phyloP scores from a whole-genome alignment of 2,113 vertebrate species.

The Megaceryle torquata region DNA sequence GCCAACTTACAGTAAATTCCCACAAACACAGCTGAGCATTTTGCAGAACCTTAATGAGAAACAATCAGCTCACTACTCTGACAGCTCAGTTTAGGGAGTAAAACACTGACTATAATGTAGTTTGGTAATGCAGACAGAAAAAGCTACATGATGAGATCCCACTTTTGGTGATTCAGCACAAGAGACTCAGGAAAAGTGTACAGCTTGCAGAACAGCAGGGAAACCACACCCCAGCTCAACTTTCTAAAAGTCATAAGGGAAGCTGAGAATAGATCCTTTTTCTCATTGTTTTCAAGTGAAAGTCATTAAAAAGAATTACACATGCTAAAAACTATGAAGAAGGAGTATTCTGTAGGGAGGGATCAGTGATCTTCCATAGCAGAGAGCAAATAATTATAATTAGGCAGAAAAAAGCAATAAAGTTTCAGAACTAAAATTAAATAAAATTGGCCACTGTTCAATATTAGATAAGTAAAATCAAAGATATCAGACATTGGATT shows the following conservation, averaged over 20 bases:
- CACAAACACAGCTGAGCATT: not conserved
- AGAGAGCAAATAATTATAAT: conserved; percentile 58
- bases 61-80: not conserved
- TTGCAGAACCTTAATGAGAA: conserved; percentile 15
- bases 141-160: not conserved
- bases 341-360: not conserved
- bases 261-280: not conserved
- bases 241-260: not conserved
- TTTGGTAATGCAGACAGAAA: not conserved
- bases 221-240: not conserved
- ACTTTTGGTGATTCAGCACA: conserved; percentile 6
- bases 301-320: not conserved
- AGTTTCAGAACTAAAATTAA: conserved; percentile 10
- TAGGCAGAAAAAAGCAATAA: conserved; percentile 27
- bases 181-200: not conserved
- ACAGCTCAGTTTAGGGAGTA: not conserved
- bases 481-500: not conserved
- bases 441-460: not conserved
- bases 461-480: not conserved
- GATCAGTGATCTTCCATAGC: not conserved
- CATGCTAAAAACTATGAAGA: not conserved
- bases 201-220: not conserved
- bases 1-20: not conserved
- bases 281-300: not conserved
- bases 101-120: not conserved